Evolutionary conservation across 37 sponge, comb jelly and placozoan species (phyloP).

Genomic region (Ianthella basta): DNA sequence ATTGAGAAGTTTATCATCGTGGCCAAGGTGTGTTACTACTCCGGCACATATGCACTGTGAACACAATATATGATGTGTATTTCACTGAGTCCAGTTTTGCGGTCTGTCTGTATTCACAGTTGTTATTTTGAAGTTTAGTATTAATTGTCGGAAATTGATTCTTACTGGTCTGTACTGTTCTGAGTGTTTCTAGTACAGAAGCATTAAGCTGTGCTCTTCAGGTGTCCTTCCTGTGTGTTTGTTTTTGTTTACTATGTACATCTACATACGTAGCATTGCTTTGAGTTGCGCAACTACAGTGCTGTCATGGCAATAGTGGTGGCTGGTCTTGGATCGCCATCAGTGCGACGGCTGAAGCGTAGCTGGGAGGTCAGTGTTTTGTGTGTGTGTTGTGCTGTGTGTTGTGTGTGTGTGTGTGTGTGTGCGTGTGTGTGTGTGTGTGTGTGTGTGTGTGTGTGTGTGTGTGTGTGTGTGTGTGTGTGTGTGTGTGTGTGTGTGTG

Average conservation of each 20-base stretch:
- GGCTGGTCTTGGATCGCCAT: slow-evolving; percentile 74
- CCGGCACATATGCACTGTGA: no score
- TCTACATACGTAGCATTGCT: slow-evolving; percentile 55
- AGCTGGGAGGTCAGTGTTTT: slow-evolving; percentile 69
- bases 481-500: no score
- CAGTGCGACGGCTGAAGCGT: slow-evolving; percentile 71
- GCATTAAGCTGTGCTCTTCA: no score
- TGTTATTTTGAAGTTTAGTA: no score
- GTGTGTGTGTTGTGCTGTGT: not conserved
- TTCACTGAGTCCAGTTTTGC: no score
- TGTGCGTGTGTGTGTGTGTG: slow-evolving; percentile 3
- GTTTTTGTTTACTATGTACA: not conserved
- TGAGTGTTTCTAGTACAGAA: no score
- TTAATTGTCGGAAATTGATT: no score
- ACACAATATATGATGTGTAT: no score
- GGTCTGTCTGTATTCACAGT: no score
- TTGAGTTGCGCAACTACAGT: slow-evolving; percentile 80
- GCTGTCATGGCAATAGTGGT: slow-evolving; percentile 87
- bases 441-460: not conserved
- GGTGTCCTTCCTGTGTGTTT: not conserved
- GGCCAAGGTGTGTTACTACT: slow-evolving; percentile 47
- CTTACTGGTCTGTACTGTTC: no score
- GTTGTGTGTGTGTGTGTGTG: slow-evolving; percentile 26
- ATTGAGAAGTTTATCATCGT: slow-evolving; percentile 64
- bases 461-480: no score